Percentiles rank a stretch among this genome's conserved stretches.
phyloP scores from a whole-genome alignment of 2,113 vertebrate genomes.

The Motacilla alba region DNA sequence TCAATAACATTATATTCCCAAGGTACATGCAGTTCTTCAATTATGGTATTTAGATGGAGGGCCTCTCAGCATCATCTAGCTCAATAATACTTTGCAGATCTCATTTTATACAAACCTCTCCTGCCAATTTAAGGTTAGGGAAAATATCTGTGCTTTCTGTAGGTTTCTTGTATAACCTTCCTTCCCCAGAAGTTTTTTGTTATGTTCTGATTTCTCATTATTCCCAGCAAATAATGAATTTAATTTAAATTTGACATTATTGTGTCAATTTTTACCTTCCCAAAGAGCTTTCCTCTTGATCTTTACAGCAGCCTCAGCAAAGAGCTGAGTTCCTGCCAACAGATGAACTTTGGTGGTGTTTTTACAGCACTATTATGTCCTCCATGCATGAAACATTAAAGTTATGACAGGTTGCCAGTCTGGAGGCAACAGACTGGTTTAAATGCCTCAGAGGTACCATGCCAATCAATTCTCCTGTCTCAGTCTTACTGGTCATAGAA shows the following conservation, averaged over 20 bases:
- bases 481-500: neutral
- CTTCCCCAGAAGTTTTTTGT: neutral
- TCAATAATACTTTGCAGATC: neutral
- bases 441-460: neutral
- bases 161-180: neutral
- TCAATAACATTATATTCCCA: neutral
- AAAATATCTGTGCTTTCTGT: neutral
- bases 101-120: neutral
- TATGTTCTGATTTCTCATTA: neutral
- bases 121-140: neutral
- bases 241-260: neutral
- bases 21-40: neutral
- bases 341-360: neutral
- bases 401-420: slow-evolving; percentile 19
- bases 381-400: neutral
- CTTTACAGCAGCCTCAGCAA: neutral
- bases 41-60: neutral
- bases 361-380: neutral
- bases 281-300: neutral
- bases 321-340: neutral
- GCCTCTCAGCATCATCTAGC: neutral
- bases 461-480: neutral
- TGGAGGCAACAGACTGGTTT: slow-evolving; percentile 30
- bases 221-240: neutral
- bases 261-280: neutral